Base-by-base conservation (phyloP, 2,113 vertebrate genomes). In the Himantopus leucocephalus region DNA sequence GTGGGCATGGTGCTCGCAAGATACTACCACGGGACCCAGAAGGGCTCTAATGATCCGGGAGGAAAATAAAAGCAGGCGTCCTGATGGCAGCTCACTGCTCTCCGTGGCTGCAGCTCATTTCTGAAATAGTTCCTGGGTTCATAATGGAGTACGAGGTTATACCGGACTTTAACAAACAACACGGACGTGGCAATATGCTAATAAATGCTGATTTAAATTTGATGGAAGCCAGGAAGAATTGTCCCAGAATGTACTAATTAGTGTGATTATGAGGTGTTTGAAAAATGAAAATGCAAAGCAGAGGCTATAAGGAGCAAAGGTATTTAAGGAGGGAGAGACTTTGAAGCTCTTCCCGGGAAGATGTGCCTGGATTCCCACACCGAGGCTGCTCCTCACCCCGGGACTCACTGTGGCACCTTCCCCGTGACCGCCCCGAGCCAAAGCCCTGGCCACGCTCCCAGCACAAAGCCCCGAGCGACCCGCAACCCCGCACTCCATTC, bases 401-500 rank as follows among this genome's bases (percentile, higher is more conserved):
- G 17, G 67, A 47, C 24, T 29, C 0, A 0, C 23, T 45, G 63
- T 2, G 14, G 52, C 34, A 17, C 43, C 39, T 76, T 63, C n/a
- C n/a, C 82, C 1, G 0, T 2, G 58, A 29, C 43, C 66, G 26
- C 37, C 34, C 6, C 0, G 2, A 74, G 60, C 37, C 11, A 0
- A 45, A 77, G 34, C 45, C n/a, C 52, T 6, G 52, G 14, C 27
- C 12, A 1, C 1, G 0, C 66, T 50, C 35, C 24, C 10, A 23
- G 45, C 37, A 34, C 68, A 34, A 35, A 70, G 24, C 53, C 56
- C 37, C 2, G 4, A 18, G 52, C n/a, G 16, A 6, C 30, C 50
- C 4, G 0, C 2, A 2, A 19, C 58, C 66, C 35, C 2, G 0
- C 47, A 3, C 10, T 9, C 35, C n/a, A 0, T 45, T 37, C 21